phyloP scores from a whole-genome alignment of 1,140 invertebrate species.

The Tetramorium alpestre region DNA sequence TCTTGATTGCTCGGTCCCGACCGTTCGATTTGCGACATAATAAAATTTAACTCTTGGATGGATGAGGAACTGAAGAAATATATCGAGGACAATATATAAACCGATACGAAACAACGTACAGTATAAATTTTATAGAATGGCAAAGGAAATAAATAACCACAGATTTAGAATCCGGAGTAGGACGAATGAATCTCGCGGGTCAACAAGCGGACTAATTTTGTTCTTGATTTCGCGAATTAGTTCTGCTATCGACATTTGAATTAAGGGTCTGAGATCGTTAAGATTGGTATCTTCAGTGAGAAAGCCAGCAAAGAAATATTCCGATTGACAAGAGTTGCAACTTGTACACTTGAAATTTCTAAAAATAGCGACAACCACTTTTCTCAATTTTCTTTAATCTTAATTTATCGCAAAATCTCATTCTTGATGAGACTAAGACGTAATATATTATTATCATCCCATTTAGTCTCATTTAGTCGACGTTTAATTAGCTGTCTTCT shows the following conservation, averaged over 20 bases:
- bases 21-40: constrained; percentile 32
- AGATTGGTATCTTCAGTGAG: not conserved
- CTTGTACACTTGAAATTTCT: constrained; percentile 6
- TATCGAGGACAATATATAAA: constrained; percentile 12
- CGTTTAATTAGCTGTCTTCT: constrained; percentile 1
- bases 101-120: not conserved
- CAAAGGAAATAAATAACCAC: not conserved
- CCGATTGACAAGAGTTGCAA: not conserved
- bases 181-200: not conserved
- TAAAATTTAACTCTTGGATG: constrained; percentile 20
- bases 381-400: constrained; percentile 30
- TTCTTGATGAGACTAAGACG: not conserved
- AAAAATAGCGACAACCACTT: not conserved
- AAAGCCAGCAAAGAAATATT: constrained; percentile 32
- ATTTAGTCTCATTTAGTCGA: not conserved
- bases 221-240: constrained; percentile 12
- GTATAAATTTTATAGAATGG: not conserved
- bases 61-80: not conserved
- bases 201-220: constrained; percentile 35
- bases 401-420: constrained; percentile 38
- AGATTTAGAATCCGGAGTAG: not conserved
- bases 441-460: not conserved
- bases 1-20: not conserved
- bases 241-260: constrained; percentile 21
- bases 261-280: not conserved